A percentile compares a stretch with the other conserved stretches of the same genome.
Conservation (phyloP, 2,888 invertebrate genomes). For the Brachyopa scutellaris region DNA sequence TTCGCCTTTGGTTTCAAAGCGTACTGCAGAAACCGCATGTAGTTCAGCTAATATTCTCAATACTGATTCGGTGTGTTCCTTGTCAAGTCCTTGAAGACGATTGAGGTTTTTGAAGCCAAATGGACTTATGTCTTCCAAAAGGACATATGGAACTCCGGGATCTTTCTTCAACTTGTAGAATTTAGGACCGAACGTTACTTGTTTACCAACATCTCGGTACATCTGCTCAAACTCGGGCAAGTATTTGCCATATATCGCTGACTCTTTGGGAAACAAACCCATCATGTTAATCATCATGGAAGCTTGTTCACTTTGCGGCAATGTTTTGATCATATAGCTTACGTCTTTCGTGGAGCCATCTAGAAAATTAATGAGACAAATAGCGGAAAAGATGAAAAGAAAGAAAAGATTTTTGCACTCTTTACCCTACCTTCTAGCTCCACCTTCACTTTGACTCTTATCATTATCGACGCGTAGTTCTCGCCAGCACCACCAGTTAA, state of each 20-base stretch:
- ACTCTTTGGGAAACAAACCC: constrained; percentile 79
- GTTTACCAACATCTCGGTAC: constrained; percentile 75
- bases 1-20: constrained; percentile 73
- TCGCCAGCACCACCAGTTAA: constrained; percentile 76
- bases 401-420: no score
- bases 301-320: constrained; percentile 73
- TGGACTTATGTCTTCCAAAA: constrained; percentile 78
- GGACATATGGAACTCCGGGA: constrained; percentile 76
- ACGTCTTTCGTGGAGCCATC: constrained; percentile 73
- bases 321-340: constrained; percentile 77
- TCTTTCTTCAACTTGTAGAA: constrained; percentile 75
- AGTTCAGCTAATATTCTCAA: constrained; percentile 77
- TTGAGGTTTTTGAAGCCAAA: constrained; percentile 77
- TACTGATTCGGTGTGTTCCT: constrained; percentile 75
- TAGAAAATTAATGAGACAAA: no score
- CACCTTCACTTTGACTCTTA: constrained; percentile 74
- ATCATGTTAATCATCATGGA: constrained; percentile 67
- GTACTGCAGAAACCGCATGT: constrained; percentile 79
- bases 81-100: constrained; percentile 76
- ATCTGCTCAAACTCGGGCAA: constrained; percentile 78
- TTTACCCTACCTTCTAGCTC: constrained; percentile 75
- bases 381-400: no score
- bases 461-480: constrained; percentile 77
- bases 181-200: constrained; percentile 77
- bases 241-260: constrained; percentile 77